Base-by-base conservation (phyloP, 2,888 invertebrate species). In the Pediacus dermestoides region DNA sequence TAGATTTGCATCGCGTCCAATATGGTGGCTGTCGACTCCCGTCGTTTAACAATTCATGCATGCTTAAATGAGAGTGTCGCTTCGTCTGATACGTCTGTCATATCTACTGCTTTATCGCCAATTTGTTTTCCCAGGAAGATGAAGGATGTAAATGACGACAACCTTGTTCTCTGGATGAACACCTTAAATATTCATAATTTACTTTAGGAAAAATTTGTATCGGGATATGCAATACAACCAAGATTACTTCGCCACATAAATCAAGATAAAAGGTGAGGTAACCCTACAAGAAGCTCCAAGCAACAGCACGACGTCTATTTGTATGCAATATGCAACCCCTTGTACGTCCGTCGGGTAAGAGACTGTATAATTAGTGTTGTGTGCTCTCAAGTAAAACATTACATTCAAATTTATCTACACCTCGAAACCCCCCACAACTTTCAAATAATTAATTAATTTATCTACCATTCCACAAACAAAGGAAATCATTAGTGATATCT, bases 1-100 rank as follows among this genome's bases (percentile, higher is more conserved):
- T 63, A 63, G 63, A 63, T 63, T 62, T 64, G 62, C 63, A 63
- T 63, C 62, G 46, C 39, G 55, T 57, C 55, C 63, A 63, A 59
- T 61, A 61, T 61, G 61, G 58, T 53, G 46, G 54, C 50, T 51
- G 59, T 57, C 59, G 52, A 48, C 55, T 56, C 49, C 52, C 52
- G 51, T 53, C 53, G 50, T 54, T 58, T 48, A 48, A 53, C 52
- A 51, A 58, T 58, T 59, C 58, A 56, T 61, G 52, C 56, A 53
- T 54, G 58, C 55, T 57, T 52, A 57, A 58, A 51, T 52, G 50
- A 51, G 42, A 50, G 46, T 47, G 43, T 39, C 42, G 39, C 37
- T 35, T 44, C 37, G 35, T 41, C 45, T 48, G 42, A 50, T 50
- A 39, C 44, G 36, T 42, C 45, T 48, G 46, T 45, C 51, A 47